phyloP scores from a whole-genome alignment of 2,888 invertebrate genomes.

The Trimorus sp. region DNA sequence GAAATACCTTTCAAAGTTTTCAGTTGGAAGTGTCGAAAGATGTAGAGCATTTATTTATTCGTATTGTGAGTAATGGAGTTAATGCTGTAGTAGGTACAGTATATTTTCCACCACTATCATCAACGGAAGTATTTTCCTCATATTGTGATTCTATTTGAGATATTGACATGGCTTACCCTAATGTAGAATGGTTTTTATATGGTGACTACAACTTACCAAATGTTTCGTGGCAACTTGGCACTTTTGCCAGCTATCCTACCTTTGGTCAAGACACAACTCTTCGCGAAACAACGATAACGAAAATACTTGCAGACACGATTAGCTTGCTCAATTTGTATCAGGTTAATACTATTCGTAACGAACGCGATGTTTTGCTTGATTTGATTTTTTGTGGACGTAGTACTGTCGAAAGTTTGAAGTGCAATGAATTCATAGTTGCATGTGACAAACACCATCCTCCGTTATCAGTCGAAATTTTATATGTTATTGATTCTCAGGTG shows the following conservation, averaged over 20 bases:
- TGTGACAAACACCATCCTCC: background rate
- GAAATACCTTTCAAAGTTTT: background rate
- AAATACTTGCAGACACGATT: background rate
- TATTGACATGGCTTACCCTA: background rate
- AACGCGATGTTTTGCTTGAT: background rate
- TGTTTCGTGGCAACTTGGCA: background rate
- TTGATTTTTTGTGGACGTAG: background rate
- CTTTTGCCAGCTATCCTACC: background rate
- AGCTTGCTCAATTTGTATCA: background rate
- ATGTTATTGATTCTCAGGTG: too few relatives aligned
- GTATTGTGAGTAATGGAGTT: background rate
- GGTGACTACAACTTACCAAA: conserved; percentile 4
- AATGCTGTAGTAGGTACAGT: conserved; percentile 1
- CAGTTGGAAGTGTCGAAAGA: background rate
- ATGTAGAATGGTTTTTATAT: background rate
- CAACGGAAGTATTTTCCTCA: background rate
- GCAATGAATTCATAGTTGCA: background rate
- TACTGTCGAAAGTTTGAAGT: background rate
- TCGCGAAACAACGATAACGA: background rate
- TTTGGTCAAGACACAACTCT: background rate
- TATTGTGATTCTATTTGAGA: background rate
- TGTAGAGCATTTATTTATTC: conserved; percentile 11
- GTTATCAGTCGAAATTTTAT: background rate
- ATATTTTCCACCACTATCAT: conserved; percentile 12
- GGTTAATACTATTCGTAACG: background rate